These are phyloP conservation scores for Novumbra hubbsi DNA, from an alignment of 2,797 vertebrate species.

Conservation along the genomic window DNA sequence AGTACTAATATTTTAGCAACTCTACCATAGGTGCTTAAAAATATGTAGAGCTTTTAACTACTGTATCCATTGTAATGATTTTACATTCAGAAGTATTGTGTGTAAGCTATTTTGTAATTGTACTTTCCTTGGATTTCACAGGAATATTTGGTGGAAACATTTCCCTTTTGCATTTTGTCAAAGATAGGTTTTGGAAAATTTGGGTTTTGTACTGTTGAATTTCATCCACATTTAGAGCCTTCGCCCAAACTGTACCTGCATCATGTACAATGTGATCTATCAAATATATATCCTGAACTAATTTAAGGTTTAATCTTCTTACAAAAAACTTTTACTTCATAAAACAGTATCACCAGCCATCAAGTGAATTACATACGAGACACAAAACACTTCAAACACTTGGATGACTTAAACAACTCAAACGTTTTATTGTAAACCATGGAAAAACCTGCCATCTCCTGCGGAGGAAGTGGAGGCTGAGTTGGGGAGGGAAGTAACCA, in stretches of 20 bases:
- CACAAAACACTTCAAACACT: background rate
- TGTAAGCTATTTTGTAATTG: constrained; percentile 12
- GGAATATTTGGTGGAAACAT: constrained; percentile 29
- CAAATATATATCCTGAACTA: background rate
- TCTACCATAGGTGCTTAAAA: background rate
- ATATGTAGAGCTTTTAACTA: background rate
- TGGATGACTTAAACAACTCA: constrained; percentile 34
- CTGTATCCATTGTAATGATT: background rate
- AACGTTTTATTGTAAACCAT: constrained; percentile 67
- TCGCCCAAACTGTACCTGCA: background rate
- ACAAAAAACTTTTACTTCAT: too few relatives aligned
- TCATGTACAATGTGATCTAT: background rate
- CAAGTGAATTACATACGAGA: too few relatives aligned
- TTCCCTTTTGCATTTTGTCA: constrained; percentile 36
- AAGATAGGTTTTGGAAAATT: constrained; percentile 14
- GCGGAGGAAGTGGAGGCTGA: background rate
- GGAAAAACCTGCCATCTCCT: constrained; percentile 37
- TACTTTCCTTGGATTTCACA: constrained; percentile 18
- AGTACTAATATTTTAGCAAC: background rate
- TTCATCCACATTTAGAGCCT: background rate
- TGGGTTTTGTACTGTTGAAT: background rate
- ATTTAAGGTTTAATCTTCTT: background rate
- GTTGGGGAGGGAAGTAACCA: background rate
- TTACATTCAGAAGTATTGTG: constrained; percentile 5
- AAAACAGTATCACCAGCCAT: too few relatives aligned